Base-by-base conservation (phyloP, 2,888 invertebrate species). In the Cantharis nigra region DNA sequence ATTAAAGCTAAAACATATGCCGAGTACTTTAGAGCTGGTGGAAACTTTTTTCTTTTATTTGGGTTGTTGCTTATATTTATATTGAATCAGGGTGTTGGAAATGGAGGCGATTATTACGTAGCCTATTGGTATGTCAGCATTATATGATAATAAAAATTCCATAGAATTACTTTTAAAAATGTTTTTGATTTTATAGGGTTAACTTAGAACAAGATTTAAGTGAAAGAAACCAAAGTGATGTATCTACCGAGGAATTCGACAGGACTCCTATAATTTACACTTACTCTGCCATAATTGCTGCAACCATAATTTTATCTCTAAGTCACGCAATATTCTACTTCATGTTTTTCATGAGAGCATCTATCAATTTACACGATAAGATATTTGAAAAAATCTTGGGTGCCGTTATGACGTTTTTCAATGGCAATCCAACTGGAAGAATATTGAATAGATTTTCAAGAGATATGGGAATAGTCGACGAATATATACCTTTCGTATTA, bases 371-470 rank as follows among this genome's bases (percentile, higher is more conserved):
- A 0, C 98, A 98, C 89, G 93, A 95, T 87, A 89, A 88, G 16
- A 97, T 97, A 97, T 97, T 97, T 87, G 88, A 90, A n/a, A 90
- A 94, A 26, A 92, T 98, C 18, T 93, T 96, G 3, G 90, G 94
- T 18, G 94, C 96, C 0, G 93, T 95, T 0, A 95, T 97, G 92
- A 90, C 92, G 18, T 98, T 98, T 89, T 98, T 97, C 89, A 96
- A 97, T 86, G 92, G 92, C 5, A 97, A 97, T 88, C 95, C 96
- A 0, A 93, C 94, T 0, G 95, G 95, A 0, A 89, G 94, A 69
- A 94, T 97, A 82, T 89, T 97, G 65, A 97, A 97, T 89, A 90
- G 97, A 23, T 97, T 97, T 89, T 95, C 97, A 0, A 97, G 97
- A 87, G 97, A 97, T 84, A 94, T 96, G 91, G 96, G 93, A 0